These are phyloP conservation scores for Agapornis canus DNA, from an alignment of 2,797 vertebrate genomes.

Conservation along the genomic window DNA sequence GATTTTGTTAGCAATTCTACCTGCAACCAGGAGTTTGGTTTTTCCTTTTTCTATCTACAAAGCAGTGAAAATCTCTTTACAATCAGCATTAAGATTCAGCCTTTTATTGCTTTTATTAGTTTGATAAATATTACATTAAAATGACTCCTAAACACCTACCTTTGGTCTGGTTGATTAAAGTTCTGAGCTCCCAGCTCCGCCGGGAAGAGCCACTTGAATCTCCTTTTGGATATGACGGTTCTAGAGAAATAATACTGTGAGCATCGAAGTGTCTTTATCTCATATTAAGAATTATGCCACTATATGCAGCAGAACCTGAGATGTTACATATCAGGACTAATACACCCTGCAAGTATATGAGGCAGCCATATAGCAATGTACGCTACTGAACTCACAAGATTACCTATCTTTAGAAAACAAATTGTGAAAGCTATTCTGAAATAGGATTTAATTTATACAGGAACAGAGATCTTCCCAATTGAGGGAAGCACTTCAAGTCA, in stretches of 20 bases:
- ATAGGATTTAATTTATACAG: not conserved
- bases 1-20: not conserved
- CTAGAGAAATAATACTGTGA: slow-evolving; percentile 72
- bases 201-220: slow-evolving; percentile 83
- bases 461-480: not conserved
- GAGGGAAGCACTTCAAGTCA: not conserved
- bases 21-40: not conserved
- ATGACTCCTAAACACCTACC: slow-evolving; percentile 74
- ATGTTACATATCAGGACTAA: not conserved
- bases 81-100: not conserved
- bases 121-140: not conserved
- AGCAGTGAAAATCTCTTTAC: not conserved
- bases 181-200: slow-evolving; percentile 95
- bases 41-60: not conserved
- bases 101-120: not conserved
- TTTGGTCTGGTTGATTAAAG: slow-evolving; percentile 91
- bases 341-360: not conserved
- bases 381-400: not conserved
- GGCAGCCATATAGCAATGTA: not conserved
- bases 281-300: not conserved
- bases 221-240: slow-evolving; percentile 91
- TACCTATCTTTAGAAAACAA: not conserved
- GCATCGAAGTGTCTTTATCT: not conserved
- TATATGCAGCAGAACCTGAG: not conserved
- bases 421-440: not conserved